Conservation (phyloP, 2,113 vertebrate species). For the Sciurus niger region DNA sequence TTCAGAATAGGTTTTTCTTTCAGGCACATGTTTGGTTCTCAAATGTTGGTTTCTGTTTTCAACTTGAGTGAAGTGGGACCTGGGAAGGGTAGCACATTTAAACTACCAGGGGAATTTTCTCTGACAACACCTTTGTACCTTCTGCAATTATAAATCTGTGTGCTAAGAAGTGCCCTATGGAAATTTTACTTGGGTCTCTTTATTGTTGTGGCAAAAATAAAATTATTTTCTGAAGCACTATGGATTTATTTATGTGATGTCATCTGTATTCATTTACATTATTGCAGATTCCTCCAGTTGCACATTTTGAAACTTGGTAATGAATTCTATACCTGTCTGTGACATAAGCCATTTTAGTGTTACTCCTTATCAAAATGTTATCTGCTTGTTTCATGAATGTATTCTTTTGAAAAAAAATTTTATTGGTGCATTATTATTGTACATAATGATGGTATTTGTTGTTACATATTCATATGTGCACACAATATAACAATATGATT, state of each 20-base stretch:
- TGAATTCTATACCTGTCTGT: neutral
- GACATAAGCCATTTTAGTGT: conserved; percentile 38
- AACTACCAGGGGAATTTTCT: neutral
- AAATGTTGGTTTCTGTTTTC: conserved; percentile 53
- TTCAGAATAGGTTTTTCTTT: neutral
- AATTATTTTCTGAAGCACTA: neutral
- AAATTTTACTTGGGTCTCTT: neutral
- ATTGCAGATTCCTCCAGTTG: neutral
- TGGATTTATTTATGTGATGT: conserved; percentile 17
- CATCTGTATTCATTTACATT: conserved; percentile 43
- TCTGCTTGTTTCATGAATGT: conserved; percentile 3
- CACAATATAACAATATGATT: no score
- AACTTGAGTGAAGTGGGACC: neutral
- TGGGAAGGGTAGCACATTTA: neutral
- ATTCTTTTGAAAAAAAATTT: neutral
- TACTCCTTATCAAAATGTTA: conserved; percentile 42
- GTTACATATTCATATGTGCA: no score
- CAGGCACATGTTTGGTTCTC: neutral
- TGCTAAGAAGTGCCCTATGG: neutral
- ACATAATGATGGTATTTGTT: no score
- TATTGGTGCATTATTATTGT: no score
- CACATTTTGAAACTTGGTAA: conserved; percentile 39
- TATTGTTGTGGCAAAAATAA: conserved; percentile 15
- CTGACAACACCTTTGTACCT: neutral
- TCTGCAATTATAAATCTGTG: neutral